phyloP scores from a whole-genome alignment of 1,140 invertebrate species.

The Dreissena rostriformis region DNA sequence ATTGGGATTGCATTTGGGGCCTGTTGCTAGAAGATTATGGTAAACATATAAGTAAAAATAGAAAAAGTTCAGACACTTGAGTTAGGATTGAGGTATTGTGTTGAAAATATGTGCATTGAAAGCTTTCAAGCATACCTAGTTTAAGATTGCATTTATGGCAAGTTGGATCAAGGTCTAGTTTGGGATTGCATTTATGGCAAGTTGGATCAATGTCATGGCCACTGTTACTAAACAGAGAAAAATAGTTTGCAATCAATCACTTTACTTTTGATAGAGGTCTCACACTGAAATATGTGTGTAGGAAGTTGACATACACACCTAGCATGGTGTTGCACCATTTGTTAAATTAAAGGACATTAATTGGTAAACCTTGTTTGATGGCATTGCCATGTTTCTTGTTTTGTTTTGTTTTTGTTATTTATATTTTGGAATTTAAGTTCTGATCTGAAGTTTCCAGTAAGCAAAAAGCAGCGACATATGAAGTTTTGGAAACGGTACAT shows the following conservation, averaged over 20 bases:
- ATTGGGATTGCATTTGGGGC: no score
- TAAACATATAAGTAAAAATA: no score
- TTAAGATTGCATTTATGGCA: neutral
- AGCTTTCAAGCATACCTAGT: neutral
- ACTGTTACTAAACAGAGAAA: neutral
- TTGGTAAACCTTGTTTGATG: no score
- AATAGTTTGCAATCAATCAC: neutral
- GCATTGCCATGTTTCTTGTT: no score
- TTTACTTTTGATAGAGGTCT: neutral
- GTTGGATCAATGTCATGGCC: neutral
- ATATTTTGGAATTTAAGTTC: no score
- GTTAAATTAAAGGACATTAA: no score
- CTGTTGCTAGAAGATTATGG: no score
- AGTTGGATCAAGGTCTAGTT: neutral
- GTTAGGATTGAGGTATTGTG: neutral
- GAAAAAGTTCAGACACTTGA: neutral
- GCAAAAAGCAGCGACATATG: no score
- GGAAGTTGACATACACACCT: neutral
- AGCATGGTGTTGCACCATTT: no score
- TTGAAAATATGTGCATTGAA: neutral
- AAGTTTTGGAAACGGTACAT: no score
- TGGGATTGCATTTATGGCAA: neutral
- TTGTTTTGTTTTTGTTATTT: no score
- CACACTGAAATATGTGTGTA: neutral
- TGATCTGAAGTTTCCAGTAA: no score